phyloP scores from a whole-genome alignment of 2,797 vertebrate genomes.

The Sternarchorhynchus goeldii region DNA sequence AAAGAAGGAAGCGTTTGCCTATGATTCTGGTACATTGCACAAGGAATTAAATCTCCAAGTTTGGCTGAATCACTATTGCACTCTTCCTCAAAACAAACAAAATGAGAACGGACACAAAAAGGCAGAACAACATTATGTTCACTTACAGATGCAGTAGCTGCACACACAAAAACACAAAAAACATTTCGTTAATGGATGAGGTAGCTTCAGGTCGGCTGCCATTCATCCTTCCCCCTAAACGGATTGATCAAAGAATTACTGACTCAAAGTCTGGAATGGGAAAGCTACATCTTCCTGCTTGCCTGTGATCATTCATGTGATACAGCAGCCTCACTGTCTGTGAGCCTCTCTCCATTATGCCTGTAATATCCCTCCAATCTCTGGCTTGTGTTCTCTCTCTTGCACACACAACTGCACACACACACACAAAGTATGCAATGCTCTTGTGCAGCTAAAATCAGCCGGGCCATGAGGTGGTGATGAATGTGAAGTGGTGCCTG shows the following conservation, averaged over 20 bases:
- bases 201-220: background rate
- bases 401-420: background rate
- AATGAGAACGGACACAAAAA: background rate
- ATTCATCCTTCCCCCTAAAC: conserved; percentile 16
- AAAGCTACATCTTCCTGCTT: background rate
- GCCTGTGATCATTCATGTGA: conserved; percentile 1
- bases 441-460: conserved; percentile 47
- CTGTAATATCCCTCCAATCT: background rate
- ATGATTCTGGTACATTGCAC: background rate
- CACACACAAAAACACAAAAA: background rate
- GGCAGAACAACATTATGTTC: background rate
- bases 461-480: conserved; percentile 29
- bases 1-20: background rate
- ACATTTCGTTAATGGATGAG: background rate
- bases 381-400: background rate
- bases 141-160: no score
- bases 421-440: background rate
- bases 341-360: background rate
- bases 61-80: no score
- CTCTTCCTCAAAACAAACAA: no score
- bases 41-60: background rate
- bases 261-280: background rate
- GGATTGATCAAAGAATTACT: conserved; percentile 13
- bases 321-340: background rate
- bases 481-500: conserved; percentile 40